Evolutionary conservation across 1,140 invertebrate genomes (phyloP).

Genomic region (Drosophila varians): DNA sequence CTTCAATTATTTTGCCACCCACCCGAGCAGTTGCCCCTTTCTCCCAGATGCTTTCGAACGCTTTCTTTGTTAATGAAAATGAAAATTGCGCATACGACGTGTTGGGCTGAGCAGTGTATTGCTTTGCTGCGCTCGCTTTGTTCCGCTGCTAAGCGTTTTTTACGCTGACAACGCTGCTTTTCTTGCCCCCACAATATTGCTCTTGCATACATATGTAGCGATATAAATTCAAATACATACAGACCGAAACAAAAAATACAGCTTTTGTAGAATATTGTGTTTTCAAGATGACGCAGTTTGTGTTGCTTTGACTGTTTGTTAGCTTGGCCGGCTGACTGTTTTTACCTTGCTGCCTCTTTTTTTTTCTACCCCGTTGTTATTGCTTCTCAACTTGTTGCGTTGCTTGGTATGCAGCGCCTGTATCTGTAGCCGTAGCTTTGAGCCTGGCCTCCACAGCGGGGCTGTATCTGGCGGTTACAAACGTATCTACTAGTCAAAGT

Average conservation of each 20-base stretch:
- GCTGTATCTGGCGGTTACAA: slow-evolving; percentile 54
- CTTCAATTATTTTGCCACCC: slow-evolving; percentile 59
- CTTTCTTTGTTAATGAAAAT: slow-evolving; percentile 64
- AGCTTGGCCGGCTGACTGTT: background rate
- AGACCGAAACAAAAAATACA: slow-evolving; percentile 17
- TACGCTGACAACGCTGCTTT: slow-evolving; percentile 43
- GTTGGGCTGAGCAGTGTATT: slow-evolving; percentile 46
- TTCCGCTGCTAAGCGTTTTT: slow-evolving; percentile 49
- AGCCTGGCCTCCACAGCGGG: slow-evolving; percentile 31
- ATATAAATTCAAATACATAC: slow-evolving; percentile 26
- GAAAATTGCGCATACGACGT: slow-evolving; percentile 73
- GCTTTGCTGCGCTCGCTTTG: slow-evolving; percentile 44
- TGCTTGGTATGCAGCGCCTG: slow-evolving; percentile 52
- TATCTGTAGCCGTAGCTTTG: slow-evolving; percentile 10
- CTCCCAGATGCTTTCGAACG: slow-evolving; percentile 6
- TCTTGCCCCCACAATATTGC: background rate
- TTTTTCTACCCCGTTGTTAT: slow-evolving; percentile 23
- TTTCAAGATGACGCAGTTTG: slow-evolving; percentile 73
- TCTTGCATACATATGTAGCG: slow-evolving; percentile 12
- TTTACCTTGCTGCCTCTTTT: slow-evolving; percentile 12
- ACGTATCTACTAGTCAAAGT: slow-evolving; percentile 41
- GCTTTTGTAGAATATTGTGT: slow-evolving; percentile 40
- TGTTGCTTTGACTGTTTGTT: background rate
- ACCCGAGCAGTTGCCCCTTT: background rate
- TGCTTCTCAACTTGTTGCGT: slow-evolving; percentile 69